Evolutionary conservation across 2,888 invertebrate genomes (phyloP).

Genomic region (Aspidiotus destructor): DNA sequence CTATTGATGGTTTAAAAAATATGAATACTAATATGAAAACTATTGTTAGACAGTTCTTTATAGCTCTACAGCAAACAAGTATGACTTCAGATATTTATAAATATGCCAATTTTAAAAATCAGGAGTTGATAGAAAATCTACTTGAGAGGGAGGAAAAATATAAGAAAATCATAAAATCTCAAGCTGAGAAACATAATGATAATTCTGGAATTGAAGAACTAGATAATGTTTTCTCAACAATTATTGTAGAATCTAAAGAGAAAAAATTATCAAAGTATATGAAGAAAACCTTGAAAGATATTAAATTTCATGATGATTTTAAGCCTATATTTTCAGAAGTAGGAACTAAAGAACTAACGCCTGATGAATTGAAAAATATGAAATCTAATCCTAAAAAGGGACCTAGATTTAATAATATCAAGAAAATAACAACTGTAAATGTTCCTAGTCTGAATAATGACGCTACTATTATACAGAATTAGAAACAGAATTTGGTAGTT

Average conservation of each 20-base stretch:
- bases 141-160: constrained; percentile 11
- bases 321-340: constrained; percentile 14
- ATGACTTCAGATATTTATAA: no score
- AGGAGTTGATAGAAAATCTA: constrained; percentile 7
- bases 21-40: no score
- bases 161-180: constrained; percentile 15
- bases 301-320: constrained; percentile 26
- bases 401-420: constrained; percentile 14
- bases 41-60: no score
- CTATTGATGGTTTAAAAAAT: no score
- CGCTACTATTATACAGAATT: constrained; percentile 3
- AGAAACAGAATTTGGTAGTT: no score
- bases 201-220: constrained; percentile 28
- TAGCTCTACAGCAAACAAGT: no score
- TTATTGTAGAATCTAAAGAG: constrained; percentile 27
- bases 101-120: constrained; percentile 10
- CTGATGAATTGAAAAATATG: no score
- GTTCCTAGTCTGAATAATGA: constrained; percentile 11
- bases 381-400: constrained; percentile 29
- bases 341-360: constrained; percentile 22
- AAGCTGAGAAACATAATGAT: constrained; percentile 23
- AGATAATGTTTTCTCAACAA: constrained; percentile 25
- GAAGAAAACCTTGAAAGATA: constrained; percentile 22
- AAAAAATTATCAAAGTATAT: constrained; percentile 27
- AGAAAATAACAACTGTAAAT: constrained; percentile 12